These are phyloP conservation scores for Bactericera cockerelli DNA, from an alignment of 1,140 invertebrate species.

Conservation along the genomic window DNA sequence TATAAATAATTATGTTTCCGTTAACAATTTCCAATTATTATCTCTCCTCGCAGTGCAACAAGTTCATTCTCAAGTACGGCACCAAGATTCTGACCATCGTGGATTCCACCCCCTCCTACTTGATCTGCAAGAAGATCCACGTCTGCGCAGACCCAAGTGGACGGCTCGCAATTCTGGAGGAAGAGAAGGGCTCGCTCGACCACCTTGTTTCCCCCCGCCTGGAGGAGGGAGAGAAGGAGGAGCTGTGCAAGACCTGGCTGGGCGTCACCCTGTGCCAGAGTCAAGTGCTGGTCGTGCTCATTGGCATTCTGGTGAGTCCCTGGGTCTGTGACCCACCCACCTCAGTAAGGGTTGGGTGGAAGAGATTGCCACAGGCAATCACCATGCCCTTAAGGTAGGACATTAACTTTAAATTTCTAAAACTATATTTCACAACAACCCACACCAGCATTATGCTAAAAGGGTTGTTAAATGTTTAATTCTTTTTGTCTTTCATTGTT, in stretches of 20 bases:
- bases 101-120: not conserved
- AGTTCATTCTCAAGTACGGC: not conserved
- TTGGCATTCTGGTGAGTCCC: not conserved
- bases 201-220: not conserved
- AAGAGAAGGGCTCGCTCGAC: not conserved
- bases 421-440: too few relatives aligned
- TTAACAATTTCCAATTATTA: too few relatives aligned
- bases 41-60: not conserved
- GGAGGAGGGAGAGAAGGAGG: not conserved
- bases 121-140: not conserved
- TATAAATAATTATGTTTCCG: too few relatives aligned
- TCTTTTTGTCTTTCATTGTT: too few relatives aligned
- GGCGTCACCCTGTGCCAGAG: not conserved
- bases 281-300: not conserved
- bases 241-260: not conserved
- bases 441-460: too few relatives aligned
- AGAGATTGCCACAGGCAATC: too few relatives aligned
- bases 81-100: not conserved
- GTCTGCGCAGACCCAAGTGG: not conserved
- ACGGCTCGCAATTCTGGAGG: not conserved
- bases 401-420: too few relatives aligned
- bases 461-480: too few relatives aligned
- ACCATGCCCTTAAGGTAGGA: too few relatives aligned
- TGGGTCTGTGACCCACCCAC: too few relatives aligned
- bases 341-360: too few relatives aligned